Evolutionary conservation across 2,888 invertebrate genomes (phyloP), one percentile per base, ranked within the genome.

Genomic region (Parnassius orleans): DNA sequence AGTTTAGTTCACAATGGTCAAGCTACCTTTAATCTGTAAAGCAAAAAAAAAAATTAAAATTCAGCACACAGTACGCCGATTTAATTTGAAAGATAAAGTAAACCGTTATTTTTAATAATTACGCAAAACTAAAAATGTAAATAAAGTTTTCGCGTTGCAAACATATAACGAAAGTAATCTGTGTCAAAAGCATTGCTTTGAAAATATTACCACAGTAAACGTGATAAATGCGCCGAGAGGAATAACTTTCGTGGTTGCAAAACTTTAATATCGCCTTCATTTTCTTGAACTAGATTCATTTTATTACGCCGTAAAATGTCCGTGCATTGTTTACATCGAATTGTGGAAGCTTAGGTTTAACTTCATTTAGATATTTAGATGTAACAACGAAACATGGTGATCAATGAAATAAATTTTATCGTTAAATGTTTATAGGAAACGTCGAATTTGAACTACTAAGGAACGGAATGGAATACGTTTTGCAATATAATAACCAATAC

Each of bases 181-280:
- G 77, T 79, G 84, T 85, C 84, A 85, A 78, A 82, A 83, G 81
- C 85, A 84, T 79, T 79, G 82, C 81, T 81, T 76, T 81, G 80
- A 86, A 86, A 86, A 85, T 79, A 82, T 82, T 80, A 79, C 81
- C 75, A 75, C 77, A 74, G 82, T 78, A 81, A 82, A 83, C 73
- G 77, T 86, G 86, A 87, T 85, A 83, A 87, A 88, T 85, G 81
- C 76, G 76, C 70, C 72, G 69, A 70, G 71, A 75, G 77, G 72
- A 75, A 79, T 77, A 83, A 84, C 78, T 83, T 83, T 75, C 71
- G 76, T 77, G 78, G 80, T 78, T 78, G 77, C 75, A 70, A 75
- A 79, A 81, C 77, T 80, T 77, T 74, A 74, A 75, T 77, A 79
- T 76, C 72, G 74, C 72, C 74, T 74, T 68, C 70, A 72, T 73